Base-by-base conservation (phyloP, 2,797 vertebrate species). In the Pachyuromys duprasi region DNA sequence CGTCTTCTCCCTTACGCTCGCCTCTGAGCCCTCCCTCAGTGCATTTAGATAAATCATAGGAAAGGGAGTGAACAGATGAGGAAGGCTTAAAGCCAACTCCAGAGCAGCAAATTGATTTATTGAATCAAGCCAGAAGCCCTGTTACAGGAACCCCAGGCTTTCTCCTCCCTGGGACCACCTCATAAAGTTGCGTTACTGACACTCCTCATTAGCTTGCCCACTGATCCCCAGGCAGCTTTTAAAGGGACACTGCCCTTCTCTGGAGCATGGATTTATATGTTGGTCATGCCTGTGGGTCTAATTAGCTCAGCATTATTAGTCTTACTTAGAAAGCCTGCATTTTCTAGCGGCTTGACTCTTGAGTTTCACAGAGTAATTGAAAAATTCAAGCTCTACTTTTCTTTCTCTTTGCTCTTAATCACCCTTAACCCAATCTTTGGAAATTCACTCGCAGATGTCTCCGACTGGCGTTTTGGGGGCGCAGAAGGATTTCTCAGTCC, bases 211-310 rank as follows among this genome's bases (percentile, higher is more conserved):
- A 98, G 97, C 97, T 98, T 98, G 98, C 97, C 97, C 93, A 93
- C 95, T 0, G 92, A 98, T 98, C 98, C 97, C 98, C 97, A 94
- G 98, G 97, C 98, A 98, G 97, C 94, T 97, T 98, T 98, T 98
- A 98, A 98, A 98, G 98, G 98, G 98, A 97, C 98, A 98, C 97
- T 97, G 95, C 97, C 97, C 97, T 97, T 98, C 98, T 98, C 98
- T 98, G 84, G 79, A 89, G 91, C 95, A 92, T 97, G 97, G 97
- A 98, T 98, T 98, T 98, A 98, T 98, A 97, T 97, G 79, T 93
- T 76, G 94, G 96, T 95, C 97, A 89, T 96, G 97, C 98, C 97
- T 96, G 57, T 96, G 97, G 96, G 96, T 97, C 97, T 98, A 98
- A 98, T 99, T 98, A 98, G 97, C 96, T 98, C 90, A 95, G 94